Evolutionary conservation across 2,797 vertebrate genomes (phyloP).

Genomic region (Gymnocypris eckloni): DNA sequence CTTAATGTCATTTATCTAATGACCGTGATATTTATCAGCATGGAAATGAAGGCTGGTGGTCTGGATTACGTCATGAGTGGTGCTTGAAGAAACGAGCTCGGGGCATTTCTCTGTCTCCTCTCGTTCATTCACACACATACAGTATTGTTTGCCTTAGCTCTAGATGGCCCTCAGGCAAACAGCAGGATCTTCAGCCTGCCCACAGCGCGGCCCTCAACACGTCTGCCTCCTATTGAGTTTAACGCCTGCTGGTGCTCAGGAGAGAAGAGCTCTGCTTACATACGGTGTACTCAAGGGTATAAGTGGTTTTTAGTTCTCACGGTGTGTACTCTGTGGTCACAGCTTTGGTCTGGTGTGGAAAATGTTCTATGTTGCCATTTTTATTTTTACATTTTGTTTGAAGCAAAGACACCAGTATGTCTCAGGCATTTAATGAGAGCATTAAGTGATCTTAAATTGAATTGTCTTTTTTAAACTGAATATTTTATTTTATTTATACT

Average conservation of each 20-base stretch:
- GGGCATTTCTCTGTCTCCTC: conserved; percentile 8
- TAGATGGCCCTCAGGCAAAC: conserved; percentile 35
- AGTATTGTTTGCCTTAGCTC: conserved; percentile 43
- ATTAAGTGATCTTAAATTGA: neutral
- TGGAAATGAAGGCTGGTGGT: neutral
- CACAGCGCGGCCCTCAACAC: conserved; percentile 17
- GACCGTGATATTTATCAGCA: neutral
- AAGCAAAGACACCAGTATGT: neutral
- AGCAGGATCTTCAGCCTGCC: conserved; percentile 24
- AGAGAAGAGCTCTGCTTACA: conserved; percentile 24
- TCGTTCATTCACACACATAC: neutral
- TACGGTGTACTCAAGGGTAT: conserved; percentile 12
- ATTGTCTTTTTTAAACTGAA: neutral
- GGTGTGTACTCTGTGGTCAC: neutral
- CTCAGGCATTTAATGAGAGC: neutral
- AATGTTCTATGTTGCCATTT: neutral
- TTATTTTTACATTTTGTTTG: neutral
- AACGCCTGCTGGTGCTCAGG: conserved; percentile 39
- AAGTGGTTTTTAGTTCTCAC: neutral
- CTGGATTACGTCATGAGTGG: conserved; percentile 1
- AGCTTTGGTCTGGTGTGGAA: neutral
- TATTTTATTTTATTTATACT: neutral
- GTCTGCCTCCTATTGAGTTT: conserved; percentile 40
- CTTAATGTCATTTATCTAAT: neutral
- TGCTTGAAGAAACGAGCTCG: neutral